Conservation (phyloP, 2,113 vertebrate species). For the Chaetorhynchus papuensis region DNA sequence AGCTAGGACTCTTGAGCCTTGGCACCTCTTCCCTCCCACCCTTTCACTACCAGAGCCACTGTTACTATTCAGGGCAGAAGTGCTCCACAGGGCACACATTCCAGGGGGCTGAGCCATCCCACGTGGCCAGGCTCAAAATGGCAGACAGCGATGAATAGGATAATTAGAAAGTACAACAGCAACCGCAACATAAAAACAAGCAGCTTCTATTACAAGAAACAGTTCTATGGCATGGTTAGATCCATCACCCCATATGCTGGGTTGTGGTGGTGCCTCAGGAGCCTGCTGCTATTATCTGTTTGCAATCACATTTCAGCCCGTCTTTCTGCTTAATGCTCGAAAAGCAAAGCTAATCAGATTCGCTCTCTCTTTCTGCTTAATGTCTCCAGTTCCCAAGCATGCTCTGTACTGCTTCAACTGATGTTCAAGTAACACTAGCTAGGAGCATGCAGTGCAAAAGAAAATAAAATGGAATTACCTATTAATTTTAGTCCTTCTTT, state of each 20-base stretch:
- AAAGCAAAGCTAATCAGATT: constrained; percentile 65
- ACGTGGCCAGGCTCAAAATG: constrained; percentile 40
- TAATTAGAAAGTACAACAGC: constrained; percentile 40
- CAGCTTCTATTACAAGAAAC: constrained; percentile 23
- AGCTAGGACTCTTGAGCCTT: neutral
- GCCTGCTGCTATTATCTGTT: constrained; percentile 44
- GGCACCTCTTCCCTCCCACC: neutral
- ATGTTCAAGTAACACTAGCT: constrained; percentile 30
- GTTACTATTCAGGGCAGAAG: constrained; percentile 4
- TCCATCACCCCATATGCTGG: constrained; percentile 14
- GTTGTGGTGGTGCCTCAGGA: neutral
- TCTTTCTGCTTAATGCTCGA: constrained; percentile 47
- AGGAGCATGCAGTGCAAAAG: neutral
- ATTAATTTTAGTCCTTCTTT: constrained; percentile 26
- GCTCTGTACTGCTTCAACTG: neutral
- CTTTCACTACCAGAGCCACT: neutral
- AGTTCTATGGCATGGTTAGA: constrained; percentile 1
- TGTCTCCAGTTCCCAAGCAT: constrained; percentile 35
- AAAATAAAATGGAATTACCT: neutral
- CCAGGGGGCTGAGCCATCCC: constrained; percentile 20
- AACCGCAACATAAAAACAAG: constrained; percentile 30
- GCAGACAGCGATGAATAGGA: constrained; percentile 27
- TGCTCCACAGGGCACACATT: neutral
- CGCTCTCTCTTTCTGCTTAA: constrained; percentile 18
- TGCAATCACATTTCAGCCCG: constrained; percentile 39